phyloP scores from a whole-genome alignment of 2,113 vertebrate species.

The Mastomys natalensis region DNA sequence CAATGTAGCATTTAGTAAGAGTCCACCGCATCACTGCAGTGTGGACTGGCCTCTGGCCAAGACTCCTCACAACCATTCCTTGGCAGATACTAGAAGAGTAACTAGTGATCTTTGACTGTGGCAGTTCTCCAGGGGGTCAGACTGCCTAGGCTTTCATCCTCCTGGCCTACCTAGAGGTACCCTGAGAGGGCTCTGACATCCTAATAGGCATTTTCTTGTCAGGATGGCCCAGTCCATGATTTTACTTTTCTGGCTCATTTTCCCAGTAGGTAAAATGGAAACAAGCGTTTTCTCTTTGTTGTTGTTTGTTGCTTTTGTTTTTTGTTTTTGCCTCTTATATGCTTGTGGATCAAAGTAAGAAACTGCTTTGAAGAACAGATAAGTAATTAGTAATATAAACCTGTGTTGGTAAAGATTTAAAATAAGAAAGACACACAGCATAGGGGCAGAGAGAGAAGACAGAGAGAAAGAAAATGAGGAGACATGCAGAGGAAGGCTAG shows the following conservation, averaged over 20 bases:
- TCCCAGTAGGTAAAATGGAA: background rate
- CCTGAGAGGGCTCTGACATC: too few relatives aligned
- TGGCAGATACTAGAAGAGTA: background rate
- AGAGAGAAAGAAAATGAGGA: background rate
- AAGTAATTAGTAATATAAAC: background rate
- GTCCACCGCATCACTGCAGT: background rate
- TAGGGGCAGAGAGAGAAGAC: background rate
- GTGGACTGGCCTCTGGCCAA: background rate
- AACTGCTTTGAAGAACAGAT: conserved; percentile 38
- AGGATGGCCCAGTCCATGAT: background rate
- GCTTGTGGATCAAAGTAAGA: background rate
- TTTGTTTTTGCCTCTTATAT: background rate
- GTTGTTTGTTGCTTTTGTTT: too few relatives aligned
- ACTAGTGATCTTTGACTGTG: background rate
- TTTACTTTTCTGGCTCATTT: conserved; percentile 38
- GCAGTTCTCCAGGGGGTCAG: too few relatives aligned
- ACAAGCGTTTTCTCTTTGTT: background rate
- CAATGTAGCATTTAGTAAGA: background rate
- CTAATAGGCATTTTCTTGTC: background rate
- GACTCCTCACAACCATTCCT: background rate
- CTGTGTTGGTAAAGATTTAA: background rate
- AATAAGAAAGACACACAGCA: background rate
- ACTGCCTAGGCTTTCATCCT: background rate
- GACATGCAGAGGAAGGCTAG: background rate
- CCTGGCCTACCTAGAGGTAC: background rate